A percentile compares a stretch with the other conserved stretches of the same genome.
Evolutionary conservation across 2,113 vertebrate species (phyloP).

Genomic region (Misgurnus mizolepis): DNA sequence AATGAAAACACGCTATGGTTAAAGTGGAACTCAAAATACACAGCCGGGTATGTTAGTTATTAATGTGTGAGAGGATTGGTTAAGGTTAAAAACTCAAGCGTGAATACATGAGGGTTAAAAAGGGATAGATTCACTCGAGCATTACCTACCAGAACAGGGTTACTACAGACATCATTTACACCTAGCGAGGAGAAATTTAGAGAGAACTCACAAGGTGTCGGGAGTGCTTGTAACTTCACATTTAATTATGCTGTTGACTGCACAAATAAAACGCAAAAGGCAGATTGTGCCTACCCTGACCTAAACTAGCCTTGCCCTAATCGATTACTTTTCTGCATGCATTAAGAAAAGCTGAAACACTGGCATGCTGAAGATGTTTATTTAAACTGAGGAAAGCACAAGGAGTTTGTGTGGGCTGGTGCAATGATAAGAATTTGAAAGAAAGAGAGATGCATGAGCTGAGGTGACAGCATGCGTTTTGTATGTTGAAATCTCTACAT

Average conservation of each 20-base stretch:
- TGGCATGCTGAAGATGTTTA: slow-evolving; percentile 7
- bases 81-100: background rate
- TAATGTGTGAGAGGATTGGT: slow-evolving; percentile 14
- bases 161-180: slow-evolving; percentile 83
- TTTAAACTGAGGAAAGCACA: too few relatives aligned
- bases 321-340: slow-evolving; percentile 9
- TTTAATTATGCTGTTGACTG: slow-evolving; percentile 53
- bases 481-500: slow-evolving; percentile 63
- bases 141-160: slow-evolving; percentile 81
- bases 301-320: background rate
- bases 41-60: slow-evolving; percentile 65
- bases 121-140: slow-evolving; percentile 66
- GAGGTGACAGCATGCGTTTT: slow-evolving; percentile 61
- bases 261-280: slow-evolving; percentile 61
- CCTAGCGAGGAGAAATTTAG: slow-evolving; percentile 82
- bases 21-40: slow-evolving; percentile 46
- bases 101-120: slow-evolving; percentile 20
- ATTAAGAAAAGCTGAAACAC: background rate
- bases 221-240: slow-evolving; percentile 61
- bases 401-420: too few relatives aligned
- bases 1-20: slow-evolving; percentile 61
- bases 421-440: background rate
- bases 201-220: slow-evolving; percentile 76
- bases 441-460: slow-evolving; percentile 35
- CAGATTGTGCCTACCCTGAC: background rate